These are phyloP conservation scores for Amphiprion percula DNA, from an alignment of 2,113 vertebrate genomes.

Conservation along the genomic window DNA sequence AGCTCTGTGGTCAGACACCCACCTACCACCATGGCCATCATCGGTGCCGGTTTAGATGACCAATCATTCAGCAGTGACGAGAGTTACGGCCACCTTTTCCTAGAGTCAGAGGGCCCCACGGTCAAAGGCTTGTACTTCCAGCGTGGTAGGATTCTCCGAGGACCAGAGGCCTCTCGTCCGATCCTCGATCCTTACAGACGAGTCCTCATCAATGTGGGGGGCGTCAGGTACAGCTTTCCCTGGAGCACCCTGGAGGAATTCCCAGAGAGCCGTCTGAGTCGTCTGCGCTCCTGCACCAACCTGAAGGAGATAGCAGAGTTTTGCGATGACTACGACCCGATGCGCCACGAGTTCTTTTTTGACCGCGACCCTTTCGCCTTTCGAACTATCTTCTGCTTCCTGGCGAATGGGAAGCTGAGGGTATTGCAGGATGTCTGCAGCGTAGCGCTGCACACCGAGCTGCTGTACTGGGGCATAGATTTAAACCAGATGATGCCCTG, in stretches of 20 bases:
- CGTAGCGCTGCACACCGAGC: conserved; percentile 89
- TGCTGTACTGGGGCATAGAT: conserved; percentile 92
- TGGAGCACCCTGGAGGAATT: conserved; percentile 91
- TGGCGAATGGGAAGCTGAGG: conserved; percentile 89
- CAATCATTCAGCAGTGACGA: conserved; percentile 81
- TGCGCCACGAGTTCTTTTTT: conserved; percentile 89
- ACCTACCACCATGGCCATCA: conserved; percentile 82
- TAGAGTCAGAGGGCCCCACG: conserved; percentile 68
- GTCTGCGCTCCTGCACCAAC: conserved; percentile 85
- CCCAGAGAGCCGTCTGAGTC: conserved; percentile 88
- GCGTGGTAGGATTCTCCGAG: conserved; percentile 80
- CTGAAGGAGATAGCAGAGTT: conserved; percentile 85
- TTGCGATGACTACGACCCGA: conserved; percentile 91
- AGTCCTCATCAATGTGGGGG: conserved; percentile 90
- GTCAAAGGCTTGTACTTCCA: conserved; percentile 89
- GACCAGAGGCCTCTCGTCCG: conserved; percentile 25
- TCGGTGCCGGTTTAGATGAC: conserved; percentile 76
- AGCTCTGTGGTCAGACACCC: background rate
- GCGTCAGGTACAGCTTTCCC: conserved; percentile 87
- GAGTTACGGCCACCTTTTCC: conserved; percentile 79
- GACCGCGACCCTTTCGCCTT: conserved; percentile 91
- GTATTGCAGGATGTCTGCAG: conserved; percentile 87
- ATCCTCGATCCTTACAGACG: conserved; percentile 78
- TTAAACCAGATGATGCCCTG: conserved; percentile 87
- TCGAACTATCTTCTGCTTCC: conserved; percentile 88